A percentile compares a stretch with the other conserved stretches of the same genome.
phyloP scores from a whole-genome alignment of 2,113 vertebrate genomes.

The Gobius niger region DNA sequence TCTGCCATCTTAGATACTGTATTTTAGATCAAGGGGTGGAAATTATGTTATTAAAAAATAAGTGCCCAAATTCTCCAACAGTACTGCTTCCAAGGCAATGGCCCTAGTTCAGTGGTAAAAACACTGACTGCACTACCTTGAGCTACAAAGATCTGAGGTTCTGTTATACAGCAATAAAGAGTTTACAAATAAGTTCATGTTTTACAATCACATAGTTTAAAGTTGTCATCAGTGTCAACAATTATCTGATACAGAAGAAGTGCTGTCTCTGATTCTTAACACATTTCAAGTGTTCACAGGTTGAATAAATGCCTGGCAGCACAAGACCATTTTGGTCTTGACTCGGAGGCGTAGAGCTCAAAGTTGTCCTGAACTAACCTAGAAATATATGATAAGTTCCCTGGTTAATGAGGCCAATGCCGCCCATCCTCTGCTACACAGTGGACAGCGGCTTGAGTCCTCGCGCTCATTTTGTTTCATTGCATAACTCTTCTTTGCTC shows the following conservation, averaged over 20 bases:
- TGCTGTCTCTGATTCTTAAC: not conserved
- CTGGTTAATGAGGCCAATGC: not conserved
- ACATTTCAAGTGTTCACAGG: constrained; percentile 17
- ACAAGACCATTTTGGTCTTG: constrained; percentile 1
- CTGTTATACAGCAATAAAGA: too few relatives aligned
- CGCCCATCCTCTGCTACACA: constrained; percentile 5
- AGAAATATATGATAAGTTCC: not conserved
- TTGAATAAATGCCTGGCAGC: not conserved
- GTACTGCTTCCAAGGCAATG: too few relatives aligned
- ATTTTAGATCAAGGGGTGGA: too few relatives aligned
- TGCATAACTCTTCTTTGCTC: constrained; percentile 30
- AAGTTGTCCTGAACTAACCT: not conserved
- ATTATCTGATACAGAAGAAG: constrained; percentile 14
- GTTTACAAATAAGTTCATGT: too few relatives aligned
- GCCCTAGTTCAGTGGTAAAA: too few relatives aligned
- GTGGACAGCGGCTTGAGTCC: not conserved
- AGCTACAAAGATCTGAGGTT: not conserved
- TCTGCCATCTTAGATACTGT: too few relatives aligned
- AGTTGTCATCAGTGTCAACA: not conserved
- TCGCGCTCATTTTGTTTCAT: constrained; percentile 10
- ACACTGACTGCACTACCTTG: too few relatives aligned
- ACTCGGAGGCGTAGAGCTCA: not conserved
- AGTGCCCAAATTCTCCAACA: too few relatives aligned
- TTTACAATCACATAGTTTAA: not conserved
- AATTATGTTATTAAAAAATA: too few relatives aligned